Percentiles rank a stretch among this genome's conserved stretches.
Evolutionary conservation across 1,140 invertebrate species (phyloP).

Genomic region (Microvelia longipes): DNA sequence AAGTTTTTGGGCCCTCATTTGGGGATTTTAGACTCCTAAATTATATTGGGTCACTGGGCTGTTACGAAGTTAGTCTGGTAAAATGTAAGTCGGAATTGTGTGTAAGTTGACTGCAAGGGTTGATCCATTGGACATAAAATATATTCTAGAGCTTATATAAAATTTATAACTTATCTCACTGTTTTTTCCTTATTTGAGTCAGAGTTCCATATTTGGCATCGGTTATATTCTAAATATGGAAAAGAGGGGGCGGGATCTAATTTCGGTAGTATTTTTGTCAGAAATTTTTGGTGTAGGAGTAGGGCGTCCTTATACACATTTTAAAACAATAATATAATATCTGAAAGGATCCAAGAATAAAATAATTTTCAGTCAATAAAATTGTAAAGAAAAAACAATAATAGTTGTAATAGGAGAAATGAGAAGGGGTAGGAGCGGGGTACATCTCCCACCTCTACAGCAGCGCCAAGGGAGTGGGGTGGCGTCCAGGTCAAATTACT

Average conservation of each 20-base stretch:
- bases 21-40: too few species aligned
- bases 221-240: constrained; percentile 29
- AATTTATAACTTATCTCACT: too few species aligned
- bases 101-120: too few species aligned
- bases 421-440: neutral
- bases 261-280: neutral
- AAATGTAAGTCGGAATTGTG: too few species aligned
- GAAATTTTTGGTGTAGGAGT: neutral
- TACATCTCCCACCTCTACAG: neutral
- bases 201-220: constrained; percentile 30
- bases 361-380: neutral
- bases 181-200: constrained; percentile 27
- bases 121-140: too few species aligned
- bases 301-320: too few species aligned
- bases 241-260: constrained; percentile 15
- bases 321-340: too few species aligned
- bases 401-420: neutral
- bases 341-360: neutral
- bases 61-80: too few species aligned
- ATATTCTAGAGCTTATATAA: too few species aligned
- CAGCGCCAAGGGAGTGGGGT: constrained; percentile 1
- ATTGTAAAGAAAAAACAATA: neutral
- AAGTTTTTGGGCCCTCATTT: too few species aligned
- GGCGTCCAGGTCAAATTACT: constrained; percentile 10
- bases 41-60: too few species aligned